Conservation (phyloP, 2,888 invertebrate species). For the Drosophila tripunctata region DNA sequence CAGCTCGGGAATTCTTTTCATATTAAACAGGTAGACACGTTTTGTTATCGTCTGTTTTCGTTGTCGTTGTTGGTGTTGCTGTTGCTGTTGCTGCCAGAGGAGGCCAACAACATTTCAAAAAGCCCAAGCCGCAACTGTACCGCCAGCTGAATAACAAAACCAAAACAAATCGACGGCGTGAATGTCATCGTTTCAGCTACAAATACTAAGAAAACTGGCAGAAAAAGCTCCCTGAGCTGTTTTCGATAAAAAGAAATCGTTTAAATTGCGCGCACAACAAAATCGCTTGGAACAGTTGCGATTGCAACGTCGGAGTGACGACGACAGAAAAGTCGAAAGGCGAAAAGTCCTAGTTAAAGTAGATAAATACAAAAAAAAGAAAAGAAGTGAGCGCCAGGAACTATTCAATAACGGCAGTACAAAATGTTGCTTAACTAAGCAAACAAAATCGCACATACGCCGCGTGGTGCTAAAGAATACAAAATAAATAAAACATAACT, state of each 20-base stretch:
- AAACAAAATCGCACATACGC: slow-evolving; percentile 58
- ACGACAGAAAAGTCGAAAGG: slow-evolving; percentile 51
- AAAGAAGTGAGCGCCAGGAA: neutral
- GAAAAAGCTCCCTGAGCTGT: slow-evolving; percentile 64
- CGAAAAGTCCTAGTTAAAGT: slow-evolving; percentile 44
- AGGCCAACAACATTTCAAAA: slow-evolving; percentile 75
- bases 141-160: slow-evolving; percentile 64
- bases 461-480: slow-evolving; percentile 53
- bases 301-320: slow-evolving; percentile 67
- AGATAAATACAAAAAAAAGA: slow-evolving; percentile 10
- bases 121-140: slow-evolving; percentile 72
- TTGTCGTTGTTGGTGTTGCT: slow-evolving; percentile 25
- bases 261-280: slow-evolving; percentile 75
- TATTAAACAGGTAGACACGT: slow-evolving; percentile 21
- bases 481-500: slow-evolving; percentile 50
- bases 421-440: slow-evolving; percentile 58
- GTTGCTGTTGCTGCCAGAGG: slow-evolving; percentile 36
- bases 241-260: slow-evolving; percentile 76
- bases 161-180: slow-evolving; percentile 65
- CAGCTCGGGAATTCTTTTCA: slow-evolving; percentile 2
- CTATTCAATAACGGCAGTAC: slow-evolving; percentile 24
- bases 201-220: slow-evolving; percentile 47
- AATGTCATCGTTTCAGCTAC: slow-evolving; percentile 23
- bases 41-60: slow-evolving; percentile 46
- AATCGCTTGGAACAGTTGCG: slow-evolving; percentile 68